Base-by-base conservation (phyloP, 30 jellyfish, hydroid and myxozoan species). In the Turritopsis dohrnii region DNA sequence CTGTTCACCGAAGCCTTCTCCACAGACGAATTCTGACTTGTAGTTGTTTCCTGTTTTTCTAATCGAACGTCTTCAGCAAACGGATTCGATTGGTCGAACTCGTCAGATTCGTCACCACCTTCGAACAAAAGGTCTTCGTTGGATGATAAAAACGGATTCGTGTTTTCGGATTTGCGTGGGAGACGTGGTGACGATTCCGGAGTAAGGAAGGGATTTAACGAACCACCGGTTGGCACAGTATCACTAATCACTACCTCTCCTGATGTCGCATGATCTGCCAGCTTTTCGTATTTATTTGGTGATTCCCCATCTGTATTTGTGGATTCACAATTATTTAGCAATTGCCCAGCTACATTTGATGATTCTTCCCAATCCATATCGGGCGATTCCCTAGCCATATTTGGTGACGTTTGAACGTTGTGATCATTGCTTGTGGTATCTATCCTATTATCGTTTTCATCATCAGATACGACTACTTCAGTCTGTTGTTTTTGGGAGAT, bases 131-230 rank as follows among this genome's bases (percentile, higher is more conserved):
- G 22, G 27, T 89, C 96, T 72, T 89, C 96, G 69, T 82, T 90
- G 29, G 90, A 89, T 3, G 82, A 87, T 71, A 76, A 88, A 66
- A 85, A 89, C 13, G 96, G 94, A 75, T 89, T 84, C 52, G 27
- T 79, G 28, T 71, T 74, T 13, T 72, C 52, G 8, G 77, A 69
- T 69, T 69, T 69, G 28, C 77, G 77, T 0, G 77, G 77, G 16
- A 69, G 9, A 27, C 31, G 28, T 23, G 77, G 77, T 19, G 77
- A 69, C 77, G 30, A 17, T 69, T 69, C 77, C 22, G 77, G 77
- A 27, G 77, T 69, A 27, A 69, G 17, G 5, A 69, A 69, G 19
- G 77, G 77, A 27, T 69, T 69, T 17, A 27, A 69, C 77, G 77
- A n/a, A n/a, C 19, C 81, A 75, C 74, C 85, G 16, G 1, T 9